A percentile compares a stretch with the other conserved stretches of the same genome.
These are phyloP conservation scores for Lophius piscatorius DNA, from an alignment of 2,113 vertebrate genomes.

Conservation along the genomic window DNA sequence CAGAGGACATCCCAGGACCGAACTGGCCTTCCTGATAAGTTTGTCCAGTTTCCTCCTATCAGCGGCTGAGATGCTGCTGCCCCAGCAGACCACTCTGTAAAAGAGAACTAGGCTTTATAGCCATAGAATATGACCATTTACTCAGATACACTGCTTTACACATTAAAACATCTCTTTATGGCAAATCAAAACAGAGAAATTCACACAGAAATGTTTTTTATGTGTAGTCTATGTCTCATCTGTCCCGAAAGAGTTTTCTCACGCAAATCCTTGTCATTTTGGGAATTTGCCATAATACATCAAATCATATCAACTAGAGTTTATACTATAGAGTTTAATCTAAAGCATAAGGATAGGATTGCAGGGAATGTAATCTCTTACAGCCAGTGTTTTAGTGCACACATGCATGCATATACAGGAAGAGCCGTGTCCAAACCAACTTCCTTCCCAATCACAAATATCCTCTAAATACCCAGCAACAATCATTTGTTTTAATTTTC, in stretches of 20 bases:
- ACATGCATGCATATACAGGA: slow-evolving; percentile 58
- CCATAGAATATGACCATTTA: background rate
- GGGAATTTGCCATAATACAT: slow-evolving; percentile 54
- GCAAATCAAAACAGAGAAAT: slow-evolving; percentile 13
- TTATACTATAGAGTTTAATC: slow-evolving; percentile 24
- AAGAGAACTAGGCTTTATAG: no score
- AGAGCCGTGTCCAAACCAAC: slow-evolving; percentile 52
- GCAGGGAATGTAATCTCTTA: slow-evolving; percentile 34
- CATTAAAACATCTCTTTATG: slow-evolving; percentile 28
- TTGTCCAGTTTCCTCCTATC: no score
- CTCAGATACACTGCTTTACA: slow-evolving; percentile 16
- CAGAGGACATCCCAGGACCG: no score
- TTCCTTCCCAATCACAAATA: slow-evolving; percentile 73
- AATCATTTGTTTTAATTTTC: slow-evolving; percentile 13
- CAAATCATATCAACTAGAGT: slow-evolving; percentile 53
- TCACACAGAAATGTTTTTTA: slow-evolving; percentile 40
- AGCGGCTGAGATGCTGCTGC: no score
- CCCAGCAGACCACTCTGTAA: no score
- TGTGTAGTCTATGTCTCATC: slow-evolving; percentile 32
- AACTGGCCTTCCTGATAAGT: no score
- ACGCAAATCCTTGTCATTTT: slow-evolving; percentile 53
- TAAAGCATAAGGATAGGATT: slow-evolving; percentile 17
- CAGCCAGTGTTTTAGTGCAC: slow-evolving; percentile 13
- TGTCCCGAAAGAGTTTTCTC: slow-evolving; percentile 36
- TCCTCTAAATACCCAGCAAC: slow-evolving; percentile 56